Conservation (phyloP, 2,797 vertebrate species). For the Euthynnus affinis region DNA sequence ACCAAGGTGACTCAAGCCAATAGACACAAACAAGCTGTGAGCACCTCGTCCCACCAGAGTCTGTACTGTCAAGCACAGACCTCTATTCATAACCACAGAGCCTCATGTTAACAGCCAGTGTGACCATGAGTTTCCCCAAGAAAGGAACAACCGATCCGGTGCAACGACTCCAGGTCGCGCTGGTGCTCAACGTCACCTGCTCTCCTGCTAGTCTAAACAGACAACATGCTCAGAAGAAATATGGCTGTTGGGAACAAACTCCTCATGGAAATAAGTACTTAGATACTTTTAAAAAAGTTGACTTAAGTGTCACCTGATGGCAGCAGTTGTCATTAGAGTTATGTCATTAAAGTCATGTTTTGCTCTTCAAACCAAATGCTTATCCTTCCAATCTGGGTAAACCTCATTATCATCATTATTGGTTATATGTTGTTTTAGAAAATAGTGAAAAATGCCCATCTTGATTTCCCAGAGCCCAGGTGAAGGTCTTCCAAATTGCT, state of each 20-base stretch:
- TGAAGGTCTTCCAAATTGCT: no score
- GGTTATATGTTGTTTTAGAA: no score
- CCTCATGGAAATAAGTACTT: conserved; percentile 33
- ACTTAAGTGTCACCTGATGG: neutral
- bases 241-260: conserved; percentile 29
- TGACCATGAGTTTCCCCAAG: conserved; percentile 61
- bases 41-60: conserved; percentile 3
- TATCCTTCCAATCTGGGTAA: no score
- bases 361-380: no score
- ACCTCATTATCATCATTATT: no score
- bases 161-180: conserved; percentile 8
- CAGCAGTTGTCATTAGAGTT: neutral
- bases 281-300: neutral
- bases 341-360: no score
- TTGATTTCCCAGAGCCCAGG: no score
- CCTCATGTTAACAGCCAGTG: conserved; percentile 41
- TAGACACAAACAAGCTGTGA: conserved; percentile 44
- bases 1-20: conserved; percentile 48
- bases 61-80: conserved; percentile 39
- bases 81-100: conserved; percentile 61
- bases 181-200: conserved; percentile 16
- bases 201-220: conserved; percentile 55
- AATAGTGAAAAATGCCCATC: no score
- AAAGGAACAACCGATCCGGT: conserved; percentile 27
- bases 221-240: conserved; percentile 16